Evolutionary conservation across 2,113 vertebrate species (phyloP).

Genomic region (Corapipo altera): DNA sequence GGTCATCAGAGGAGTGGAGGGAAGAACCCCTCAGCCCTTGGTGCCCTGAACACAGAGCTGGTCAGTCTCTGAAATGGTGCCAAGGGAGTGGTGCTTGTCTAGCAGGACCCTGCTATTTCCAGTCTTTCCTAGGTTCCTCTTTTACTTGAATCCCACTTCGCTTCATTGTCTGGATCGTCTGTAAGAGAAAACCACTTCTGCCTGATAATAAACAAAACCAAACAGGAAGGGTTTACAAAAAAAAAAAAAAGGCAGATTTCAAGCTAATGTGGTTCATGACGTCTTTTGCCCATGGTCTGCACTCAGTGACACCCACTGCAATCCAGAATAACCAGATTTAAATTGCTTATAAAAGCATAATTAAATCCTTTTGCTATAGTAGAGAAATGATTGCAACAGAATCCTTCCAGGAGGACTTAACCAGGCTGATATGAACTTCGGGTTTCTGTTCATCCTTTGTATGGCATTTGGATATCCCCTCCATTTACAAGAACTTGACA

Average conservation of each 20-base stretch:
- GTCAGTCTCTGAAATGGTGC: neutral
- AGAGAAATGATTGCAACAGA: neutral
- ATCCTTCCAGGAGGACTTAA: neutral
- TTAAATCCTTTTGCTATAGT: neutral
- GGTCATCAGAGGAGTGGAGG: neutral
- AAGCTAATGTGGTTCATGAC: neutral
- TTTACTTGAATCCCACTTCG: neutral
- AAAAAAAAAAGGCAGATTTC: neutral
- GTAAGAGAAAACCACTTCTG: neutral
- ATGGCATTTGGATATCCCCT: neutral
- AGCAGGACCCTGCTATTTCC: neutral
- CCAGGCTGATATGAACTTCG: neutral
- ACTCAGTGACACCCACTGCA: neutral
- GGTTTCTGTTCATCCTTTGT: neutral
- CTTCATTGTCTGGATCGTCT: neutral
- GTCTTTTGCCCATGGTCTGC: neutral
- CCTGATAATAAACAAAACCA: neutral
- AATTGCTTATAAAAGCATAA: neutral
- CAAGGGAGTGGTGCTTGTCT: neutral
- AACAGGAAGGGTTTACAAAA: neutral
- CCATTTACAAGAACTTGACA: neutral
- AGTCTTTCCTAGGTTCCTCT: neutral
- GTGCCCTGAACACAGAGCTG: neutral
- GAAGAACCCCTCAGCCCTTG: neutral
- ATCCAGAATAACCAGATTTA: slow-evolving; percentile 16